A percentile compares a stretch with the other conserved stretches of the same genome.
Conservation (phyloP, 2,888 invertebrate species). For the Ptycholaimellus sp. region DNA sequence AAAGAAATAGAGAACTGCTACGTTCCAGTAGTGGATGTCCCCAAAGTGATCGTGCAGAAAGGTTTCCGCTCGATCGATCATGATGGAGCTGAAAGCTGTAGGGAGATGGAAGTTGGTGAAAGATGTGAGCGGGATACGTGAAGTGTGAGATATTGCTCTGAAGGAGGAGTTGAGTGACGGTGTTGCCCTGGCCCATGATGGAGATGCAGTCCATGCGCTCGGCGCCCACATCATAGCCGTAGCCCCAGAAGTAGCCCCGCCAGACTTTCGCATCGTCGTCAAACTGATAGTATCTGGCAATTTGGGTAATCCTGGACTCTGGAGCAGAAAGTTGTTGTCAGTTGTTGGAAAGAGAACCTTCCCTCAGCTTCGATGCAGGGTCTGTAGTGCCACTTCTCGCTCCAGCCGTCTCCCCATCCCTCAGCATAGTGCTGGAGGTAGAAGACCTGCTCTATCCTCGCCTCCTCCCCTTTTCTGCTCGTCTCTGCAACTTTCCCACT, state of each 20-base stretch:
- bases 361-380: slow-evolving; percentile 34
- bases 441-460: slow-evolving; percentile 48
- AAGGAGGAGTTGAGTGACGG: slow-evolving; percentile 33
- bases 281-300: no score
- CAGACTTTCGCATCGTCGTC: slow-evolving; percentile 5
- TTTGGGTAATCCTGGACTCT: no score
- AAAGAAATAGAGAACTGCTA: no score
- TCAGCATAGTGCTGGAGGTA: slow-evolving; percentile 59
- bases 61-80: slow-evolving; percentile 44
- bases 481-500: not conserved
- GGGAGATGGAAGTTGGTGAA: no score
- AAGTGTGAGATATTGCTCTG: not conserved
- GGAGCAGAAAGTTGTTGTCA: no score
- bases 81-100: slow-evolving; percentile 28
- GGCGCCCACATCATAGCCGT: slow-evolving; percentile 40
- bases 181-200: slow-evolving; percentile 42
- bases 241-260: slow-evolving; percentile 44
- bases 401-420: slow-evolving; percentile 48
- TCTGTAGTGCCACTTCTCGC: slow-evolving; percentile 48
- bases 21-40: slow-evolving; percentile 53
- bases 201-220: slow-evolving; percentile 47
- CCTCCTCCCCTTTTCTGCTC: slow-evolving; percentile 27
- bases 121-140: no score
- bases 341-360: no score
- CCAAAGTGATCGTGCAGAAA: slow-evolving; percentile 68